Conservation (phyloP, 2,888 invertebrate species). For the Epiperipatus broadwayi region DNA sequence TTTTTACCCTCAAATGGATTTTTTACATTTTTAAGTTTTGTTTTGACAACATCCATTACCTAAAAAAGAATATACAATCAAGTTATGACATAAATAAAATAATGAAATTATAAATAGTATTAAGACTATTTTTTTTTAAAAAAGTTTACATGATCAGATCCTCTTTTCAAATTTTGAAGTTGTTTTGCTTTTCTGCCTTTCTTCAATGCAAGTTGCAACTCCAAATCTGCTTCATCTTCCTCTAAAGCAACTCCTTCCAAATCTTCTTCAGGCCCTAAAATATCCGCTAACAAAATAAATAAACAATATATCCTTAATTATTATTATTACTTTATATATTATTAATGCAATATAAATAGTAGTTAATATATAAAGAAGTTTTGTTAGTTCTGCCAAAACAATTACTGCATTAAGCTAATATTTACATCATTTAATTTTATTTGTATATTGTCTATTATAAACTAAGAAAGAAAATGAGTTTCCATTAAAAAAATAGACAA, state of each 20-base stretch:
- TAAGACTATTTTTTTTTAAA: neutral
- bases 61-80: slow-evolving; percentile 9
- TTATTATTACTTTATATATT: no score
- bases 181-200: slow-evolving; percentile 50
- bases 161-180: slow-evolving; percentile 24
- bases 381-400: no score
- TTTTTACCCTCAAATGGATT: slow-evolving; percentile 12
- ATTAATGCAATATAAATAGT: no score
- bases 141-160: slow-evolving; percentile 11
- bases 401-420: no score
- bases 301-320: no score
- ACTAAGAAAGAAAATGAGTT: no score
- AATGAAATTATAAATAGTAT: slow-evolving; percentile 1
- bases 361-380: no score
- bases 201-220: slow-evolving; percentile 43
- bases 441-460: no score
- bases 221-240: slow-evolving; percentile 49
- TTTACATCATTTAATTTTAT: no score
- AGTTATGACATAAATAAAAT: neutral
- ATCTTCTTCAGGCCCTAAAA: slow-evolving; percentile 29
- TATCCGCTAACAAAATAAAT: no score
- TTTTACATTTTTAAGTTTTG: slow-evolving; percentile 7
- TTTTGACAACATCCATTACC: neutral
- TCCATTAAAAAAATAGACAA: no score
- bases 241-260: slow-evolving; percentile 40